Conservation (phyloP, 2,113 vertebrate genomes). For the Perccottus glenii region DNA sequence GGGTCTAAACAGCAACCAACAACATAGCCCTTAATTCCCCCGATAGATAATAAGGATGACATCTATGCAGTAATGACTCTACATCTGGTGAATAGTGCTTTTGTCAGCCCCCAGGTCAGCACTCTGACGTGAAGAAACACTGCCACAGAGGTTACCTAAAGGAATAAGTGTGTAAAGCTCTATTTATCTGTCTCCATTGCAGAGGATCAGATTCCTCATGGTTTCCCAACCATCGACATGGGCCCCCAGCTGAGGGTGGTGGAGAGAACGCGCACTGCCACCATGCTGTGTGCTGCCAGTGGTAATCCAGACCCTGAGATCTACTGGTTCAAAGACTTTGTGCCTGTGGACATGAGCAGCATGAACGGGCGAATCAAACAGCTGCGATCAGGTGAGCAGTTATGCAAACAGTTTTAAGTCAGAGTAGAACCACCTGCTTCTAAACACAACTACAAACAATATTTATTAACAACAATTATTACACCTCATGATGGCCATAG, state of each 20-base stretch:
- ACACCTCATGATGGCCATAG: no score
- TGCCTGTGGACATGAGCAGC: slow-evolving; percentile 90
- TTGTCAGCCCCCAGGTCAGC: no score
- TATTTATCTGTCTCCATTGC: slow-evolving; percentile 39
- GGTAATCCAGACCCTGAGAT: slow-evolving; percentile 96
- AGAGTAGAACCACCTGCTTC: background rate
- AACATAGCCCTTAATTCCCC: no score
- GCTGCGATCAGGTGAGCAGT: slow-evolving; percentile 89
- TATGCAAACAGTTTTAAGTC: no score
- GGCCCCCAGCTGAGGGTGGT: slow-evolving; percentile 98
- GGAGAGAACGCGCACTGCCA: slow-evolving; percentile 93
- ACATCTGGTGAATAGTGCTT: no score
- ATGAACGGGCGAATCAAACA: slow-evolving; percentile 95
- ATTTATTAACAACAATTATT: background rate
- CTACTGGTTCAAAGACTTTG: slow-evolving; percentile 98
- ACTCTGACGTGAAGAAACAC: no score
- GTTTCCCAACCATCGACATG: slow-evolving; percentile 97
- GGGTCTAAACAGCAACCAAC: no score
- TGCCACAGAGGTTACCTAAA: no score
- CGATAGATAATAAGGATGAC: no score
- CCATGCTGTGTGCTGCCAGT: slow-evolving; percentile 95
- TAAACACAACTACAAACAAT: background rate
- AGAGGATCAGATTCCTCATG: slow-evolving; percentile 94
- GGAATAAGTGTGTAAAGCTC: background rate
- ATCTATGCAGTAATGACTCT: no score